These are phyloP conservation scores for Scolopax rusticola DNA, from an alignment of 2,797 vertebrate genomes.

Conservation along the genomic window DNA sequence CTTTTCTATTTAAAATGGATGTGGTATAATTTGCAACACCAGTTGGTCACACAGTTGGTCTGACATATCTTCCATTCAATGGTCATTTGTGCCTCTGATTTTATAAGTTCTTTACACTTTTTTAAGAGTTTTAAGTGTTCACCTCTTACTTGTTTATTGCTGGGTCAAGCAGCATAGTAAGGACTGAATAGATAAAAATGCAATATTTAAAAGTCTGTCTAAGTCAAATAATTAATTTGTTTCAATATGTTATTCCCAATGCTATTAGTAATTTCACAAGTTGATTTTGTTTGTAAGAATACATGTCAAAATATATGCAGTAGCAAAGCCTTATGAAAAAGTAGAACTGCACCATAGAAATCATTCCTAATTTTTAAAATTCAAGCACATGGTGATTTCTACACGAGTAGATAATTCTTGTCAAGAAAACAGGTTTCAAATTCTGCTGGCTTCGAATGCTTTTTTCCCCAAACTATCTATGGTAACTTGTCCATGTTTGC, in stretches of 20 bases:
- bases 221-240: background rate
- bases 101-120: background rate
- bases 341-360: background rate
- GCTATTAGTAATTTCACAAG: background rate
- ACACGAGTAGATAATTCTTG: background rate
- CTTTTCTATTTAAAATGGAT: slow-evolving; percentile 1
- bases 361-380: background rate
- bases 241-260: background rate
- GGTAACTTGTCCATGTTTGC: background rate
- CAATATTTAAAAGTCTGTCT: background rate
- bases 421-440: background rate
- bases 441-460: background rate
- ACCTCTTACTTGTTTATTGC: background rate
- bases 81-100: background rate
- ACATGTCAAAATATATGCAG: background rate
- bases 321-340: background rate
- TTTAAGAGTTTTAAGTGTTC: background rate
- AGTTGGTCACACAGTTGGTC: background rate
- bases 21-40: background rate
- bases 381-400: background rate
- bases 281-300: background rate
- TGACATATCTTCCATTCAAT: background rate
- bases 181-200: background rate
- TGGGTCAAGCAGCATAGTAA: background rate
- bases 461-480: background rate